Evolutionary conservation across 2,113 vertebrate species (phyloP).

Genomic region (Marmota flaviventris): DNA sequence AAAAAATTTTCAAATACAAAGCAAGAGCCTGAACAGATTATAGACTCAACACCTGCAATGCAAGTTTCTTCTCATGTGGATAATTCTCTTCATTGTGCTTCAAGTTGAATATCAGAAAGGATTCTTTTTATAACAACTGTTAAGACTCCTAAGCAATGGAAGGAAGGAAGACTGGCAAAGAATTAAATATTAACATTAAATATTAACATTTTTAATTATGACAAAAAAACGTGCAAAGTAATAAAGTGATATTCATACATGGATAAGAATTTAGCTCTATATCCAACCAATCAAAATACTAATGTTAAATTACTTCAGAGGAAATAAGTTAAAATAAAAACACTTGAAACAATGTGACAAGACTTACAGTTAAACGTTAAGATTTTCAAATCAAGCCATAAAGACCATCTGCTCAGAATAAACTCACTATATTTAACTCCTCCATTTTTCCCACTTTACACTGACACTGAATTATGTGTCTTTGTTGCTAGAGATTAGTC

Average conservation of each 20-base stretch:
- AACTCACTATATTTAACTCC: not conserved
- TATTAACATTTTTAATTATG: not conserved
- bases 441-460: not conserved
- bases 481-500: not conserved
- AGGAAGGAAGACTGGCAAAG: not conserved
- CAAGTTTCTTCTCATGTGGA: not conserved
- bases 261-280: conserved; percentile 18
- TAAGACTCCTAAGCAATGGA: conserved; percentile 20
- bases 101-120: not conserved
- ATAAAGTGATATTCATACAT: not conserved
- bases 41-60: not conserved
- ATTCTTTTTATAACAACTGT: not conserved
- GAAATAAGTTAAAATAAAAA: conserved; percentile 54
- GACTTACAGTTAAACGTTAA: conserved; percentile 8
- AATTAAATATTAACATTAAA: conserved; percentile 27
- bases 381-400: not conserved
- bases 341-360: not conserved
- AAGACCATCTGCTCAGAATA: conserved; percentile 18
- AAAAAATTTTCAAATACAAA: conserved; percentile 2
- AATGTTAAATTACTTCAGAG: not conserved
- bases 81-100: conserved; percentile 1
- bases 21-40: not conserved
- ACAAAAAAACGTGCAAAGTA: too few relatives aligned
- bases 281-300: conserved; percentile 42
- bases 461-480: not conserved